A percentile compares a stretch with the other conserved stretches of the same genome.
These are phyloP conservation scores for Bombylius major DNA, from an alignment of 2,888 invertebrate genomes.

Conservation along the genomic window DNA sequence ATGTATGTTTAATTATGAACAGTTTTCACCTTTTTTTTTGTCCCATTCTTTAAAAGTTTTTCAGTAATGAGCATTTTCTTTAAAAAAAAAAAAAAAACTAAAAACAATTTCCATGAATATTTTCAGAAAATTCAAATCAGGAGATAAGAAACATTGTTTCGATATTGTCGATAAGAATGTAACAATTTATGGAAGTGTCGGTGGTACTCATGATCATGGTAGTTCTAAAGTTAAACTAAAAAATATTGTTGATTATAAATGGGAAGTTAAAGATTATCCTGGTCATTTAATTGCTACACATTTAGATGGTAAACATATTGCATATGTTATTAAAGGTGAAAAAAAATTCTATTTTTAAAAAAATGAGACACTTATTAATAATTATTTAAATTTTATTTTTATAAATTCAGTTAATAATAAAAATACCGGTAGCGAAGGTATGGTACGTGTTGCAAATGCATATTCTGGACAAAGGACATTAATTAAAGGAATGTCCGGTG, in stretches of 20 bases:
- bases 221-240: slow-evolving; percentile 83
- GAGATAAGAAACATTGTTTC: slow-evolving; percentile 28
- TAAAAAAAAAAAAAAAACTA: no score
- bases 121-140: slow-evolving; percentile 26
- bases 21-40: no score
- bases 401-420: slow-evolving; percentile 32
- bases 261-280: slow-evolving; percentile 79
- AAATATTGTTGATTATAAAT: slow-evolving; percentile 82
- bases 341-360: neutral
- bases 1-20: no score
- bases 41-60: no score
- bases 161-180: slow-evolving; percentile 42
- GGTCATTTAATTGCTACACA: slow-evolving; percentile 85
- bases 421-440: slow-evolving; percentile 43
- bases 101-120: neutral
- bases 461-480: slow-evolving; percentile 56
- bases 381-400: slow-evolving; percentile 10
- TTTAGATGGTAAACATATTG: slow-evolving; percentile 70
- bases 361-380: neutral
- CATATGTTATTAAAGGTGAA: slow-evolving; percentile 82
- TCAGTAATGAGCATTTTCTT: no score
- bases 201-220: slow-evolving; percentile 64
- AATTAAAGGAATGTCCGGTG: slow-evolving; percentile 75
- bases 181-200: slow-evolving; percentile 55
- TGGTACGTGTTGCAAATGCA: slow-evolving; percentile 70